A percentile compares a stretch with the other conserved stretches of the same genome.
These are phyloP conservation scores for Chrysoperla carnea DNA, from an alignment of 1,140 invertebrate genomes.

Conservation along the genomic window DNA sequence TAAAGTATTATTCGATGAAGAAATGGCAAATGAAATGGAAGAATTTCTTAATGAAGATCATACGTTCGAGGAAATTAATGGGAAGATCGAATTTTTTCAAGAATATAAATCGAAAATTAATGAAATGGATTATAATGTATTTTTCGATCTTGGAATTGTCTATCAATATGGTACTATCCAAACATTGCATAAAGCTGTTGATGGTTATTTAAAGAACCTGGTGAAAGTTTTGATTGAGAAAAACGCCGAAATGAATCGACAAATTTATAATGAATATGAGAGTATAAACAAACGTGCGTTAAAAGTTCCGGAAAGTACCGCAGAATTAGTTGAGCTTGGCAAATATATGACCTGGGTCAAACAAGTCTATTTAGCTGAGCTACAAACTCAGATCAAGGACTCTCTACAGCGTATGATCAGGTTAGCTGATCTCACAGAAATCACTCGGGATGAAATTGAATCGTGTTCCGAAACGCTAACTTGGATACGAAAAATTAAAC, in stretches of 20 bases:
- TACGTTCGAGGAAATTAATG: constrained; percentile 32
- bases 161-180: constrained; percentile 26
- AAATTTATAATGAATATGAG: constrained; percentile 44
- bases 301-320: constrained; percentile 44
- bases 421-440: constrained; percentile 46
- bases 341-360: constrained; percentile 26
- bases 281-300: constrained; percentile 34
- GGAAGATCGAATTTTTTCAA: constrained; percentile 39
- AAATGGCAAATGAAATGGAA: constrained; percentile 18
- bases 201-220: constrained; percentile 25
- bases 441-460: constrained; percentile 31
- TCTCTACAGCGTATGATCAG: constrained; percentile 40
- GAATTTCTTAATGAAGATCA: constrained; percentile 11
- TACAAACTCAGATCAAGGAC: constrained; percentile 39
- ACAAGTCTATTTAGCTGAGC: constrained; percentile 13
- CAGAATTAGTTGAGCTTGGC: constrained; percentile 49
- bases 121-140: constrained; percentile 38
- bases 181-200: constrained; percentile 24
- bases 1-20: constrained; percentile 18
- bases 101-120: constrained; percentile 34
- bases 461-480: constrained; percentile 47
- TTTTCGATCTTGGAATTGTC: constrained; percentile 34
- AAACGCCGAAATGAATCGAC: constrained; percentile 33
- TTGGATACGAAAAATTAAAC: constrained; percentile 52
- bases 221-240: constrained; percentile 26